Conservation (phyloP, 2,888 invertebrate genomes). For the Oligia fasciuncula region DNA sequence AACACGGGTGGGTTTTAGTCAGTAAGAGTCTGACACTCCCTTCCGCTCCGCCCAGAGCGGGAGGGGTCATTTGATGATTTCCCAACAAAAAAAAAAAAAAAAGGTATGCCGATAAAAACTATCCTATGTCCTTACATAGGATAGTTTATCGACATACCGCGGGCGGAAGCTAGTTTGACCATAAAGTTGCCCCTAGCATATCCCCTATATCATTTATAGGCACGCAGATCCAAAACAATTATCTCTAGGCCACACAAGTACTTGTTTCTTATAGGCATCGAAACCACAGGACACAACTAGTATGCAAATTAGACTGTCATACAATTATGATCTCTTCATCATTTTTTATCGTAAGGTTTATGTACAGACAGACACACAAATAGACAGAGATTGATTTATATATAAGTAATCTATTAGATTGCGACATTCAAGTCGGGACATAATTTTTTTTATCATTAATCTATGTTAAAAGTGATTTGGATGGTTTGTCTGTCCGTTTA, state of each 20-base stretch:
- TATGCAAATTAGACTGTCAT: conserved; percentile 45
- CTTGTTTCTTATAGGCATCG: conserved; percentile 9
- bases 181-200: conserved; percentile 7
- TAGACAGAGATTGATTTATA: conserved; percentile 12
- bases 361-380: background rate
- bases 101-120: too few relatives aligned
- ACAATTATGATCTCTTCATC: conserved; percentile 19
- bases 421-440: background rate
- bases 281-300: conserved; percentile 19
- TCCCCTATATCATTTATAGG: conserved; percentile 8
- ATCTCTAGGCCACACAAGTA: conserved; percentile 45
- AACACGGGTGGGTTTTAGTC: too few relatives aligned
- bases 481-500: conserved; percentile 6
- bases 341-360: conserved; percentile 14
- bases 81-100: too few relatives aligned
- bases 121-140: too few relatives aligned
- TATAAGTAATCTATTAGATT: conserved; percentile 36
- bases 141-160: too few relatives aligned
- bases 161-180: too few relatives aligned
- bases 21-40: too few relatives aligned
- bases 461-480: background rate
- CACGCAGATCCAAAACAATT: conserved; percentile 27
- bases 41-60: too few relatives aligned
- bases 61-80: too few relatives aligned
- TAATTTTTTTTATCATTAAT: background rate